Conservation (phyloP, 2,888 invertebrate genomes). For the Watsonalla cultraria region DNA sequence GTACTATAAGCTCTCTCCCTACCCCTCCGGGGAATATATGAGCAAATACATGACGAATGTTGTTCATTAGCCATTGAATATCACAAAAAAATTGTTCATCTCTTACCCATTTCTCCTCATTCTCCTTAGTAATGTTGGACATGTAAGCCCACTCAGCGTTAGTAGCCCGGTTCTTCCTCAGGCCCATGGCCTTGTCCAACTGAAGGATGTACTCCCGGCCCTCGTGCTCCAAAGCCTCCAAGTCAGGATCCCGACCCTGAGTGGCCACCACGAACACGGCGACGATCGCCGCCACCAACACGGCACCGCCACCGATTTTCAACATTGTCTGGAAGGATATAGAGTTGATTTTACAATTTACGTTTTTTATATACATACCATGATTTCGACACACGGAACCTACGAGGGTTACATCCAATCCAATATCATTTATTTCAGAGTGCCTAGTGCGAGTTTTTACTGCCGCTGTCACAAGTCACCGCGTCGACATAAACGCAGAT, state of each 20-base stretch:
- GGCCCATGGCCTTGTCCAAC: slow-evolving; percentile 79
- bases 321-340: slow-evolving; percentile 62
- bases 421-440: too few relatives aligned
- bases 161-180: slow-evolving; percentile 78
- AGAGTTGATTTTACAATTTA: not conserved
- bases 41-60: too few relatives aligned
- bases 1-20: too few relatives aligned
- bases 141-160: slow-evolving; percentile 86
- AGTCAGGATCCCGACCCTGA: slow-evolving; percentile 71
- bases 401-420: too few relatives aligned
- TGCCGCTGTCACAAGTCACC: too few relatives aligned
- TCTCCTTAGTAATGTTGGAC: slow-evolving; percentile 86
- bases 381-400: too few relatives aligned
- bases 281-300: slow-evolving; percentile 64
- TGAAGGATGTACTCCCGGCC: slow-evolving; percentile 81
- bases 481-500: too few relatives aligned
- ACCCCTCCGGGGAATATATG: too few relatives aligned
- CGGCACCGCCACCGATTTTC: slow-evolving; percentile 69
- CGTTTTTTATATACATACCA: too few relatives aligned
- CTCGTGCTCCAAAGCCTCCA: slow-evolving; percentile 75
- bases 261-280: slow-evolving; percentile 73
- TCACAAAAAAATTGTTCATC: too few relatives aligned
- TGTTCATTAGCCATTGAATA: too few relatives aligned
- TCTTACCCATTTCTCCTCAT: slow-evolving; percentile 64
- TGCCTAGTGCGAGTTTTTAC: too few relatives aligned